Conservation (phyloP, 2,113 vertebrate genomes). For the Aleadryas rufinucha region DNA sequence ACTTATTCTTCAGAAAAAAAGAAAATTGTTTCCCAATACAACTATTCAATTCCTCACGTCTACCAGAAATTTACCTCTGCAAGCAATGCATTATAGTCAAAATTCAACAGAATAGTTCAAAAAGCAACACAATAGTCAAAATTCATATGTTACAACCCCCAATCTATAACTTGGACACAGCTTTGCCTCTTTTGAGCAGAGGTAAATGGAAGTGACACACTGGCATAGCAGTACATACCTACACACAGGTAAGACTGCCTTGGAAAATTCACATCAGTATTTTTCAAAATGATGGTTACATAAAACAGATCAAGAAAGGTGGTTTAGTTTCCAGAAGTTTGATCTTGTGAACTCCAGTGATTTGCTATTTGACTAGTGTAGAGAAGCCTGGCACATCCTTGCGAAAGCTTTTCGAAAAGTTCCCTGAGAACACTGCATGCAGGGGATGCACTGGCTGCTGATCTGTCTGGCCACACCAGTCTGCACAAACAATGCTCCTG, state of each 20-base stretch:
- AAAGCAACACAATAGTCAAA: not conserved
- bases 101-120: not conserved
- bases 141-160: fast-evolving
- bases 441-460: not conserved
- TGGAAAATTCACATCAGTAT: not conserved
- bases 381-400: not conserved
- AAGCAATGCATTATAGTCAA: not conserved
- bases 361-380: not conserved
- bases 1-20: not conserved
- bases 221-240: not conserved
- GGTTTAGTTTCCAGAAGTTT: not conserved
- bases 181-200: not conserved
- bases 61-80: not conserved
- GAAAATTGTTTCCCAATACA: not conserved
- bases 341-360: not conserved
- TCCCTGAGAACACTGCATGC: not conserved
- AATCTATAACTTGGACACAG: not conserved
- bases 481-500: not conserved
- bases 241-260: fast-evolving
- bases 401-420: not conserved
- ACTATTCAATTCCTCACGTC: not conserved
- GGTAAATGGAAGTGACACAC: not conserved
- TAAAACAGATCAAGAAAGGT: not conserved
- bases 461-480: not conserved
- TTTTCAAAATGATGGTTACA: not conserved